Evolutionary conservation across 2,113 vertebrate genomes (phyloP), one percentile per base, ranked within the genome.

Genomic region (Shinisaurus crocodilurus): DNA sequence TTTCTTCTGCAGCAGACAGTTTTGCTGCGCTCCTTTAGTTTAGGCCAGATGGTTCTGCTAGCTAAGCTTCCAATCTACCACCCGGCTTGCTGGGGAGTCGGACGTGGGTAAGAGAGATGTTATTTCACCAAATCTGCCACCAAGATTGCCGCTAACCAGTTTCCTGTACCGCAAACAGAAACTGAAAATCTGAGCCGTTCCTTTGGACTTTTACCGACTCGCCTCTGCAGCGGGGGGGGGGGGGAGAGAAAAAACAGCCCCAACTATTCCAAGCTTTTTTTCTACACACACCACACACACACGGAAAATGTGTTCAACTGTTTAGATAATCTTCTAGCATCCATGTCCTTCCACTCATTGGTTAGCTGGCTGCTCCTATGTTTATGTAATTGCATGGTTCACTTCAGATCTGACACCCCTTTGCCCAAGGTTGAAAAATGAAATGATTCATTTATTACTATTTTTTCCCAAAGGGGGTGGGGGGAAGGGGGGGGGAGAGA

Each of bases 401-500:
- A 96, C 95, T 96, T 96, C 96, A 96, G 95, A 97, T 95, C 94
- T 94, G 94, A 96, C 97, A 97, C 96, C 97, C 89, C 94, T 90
- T 93, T 69, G 63, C 96, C 95, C 93, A 72, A 87, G 91, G 91
- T 94, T 94, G 89, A 92, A 96, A 96, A 94, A n/a, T n/a, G 90
- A 94, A 96, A 96, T 96, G 96, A 97, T 97, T 97, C 97, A 97
- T 98, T 97, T 96, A 96, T 96, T 96, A 91, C 94, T 93, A 90
- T 89, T 93, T 92, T 76, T 72, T 85, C 76, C 60, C 90, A 85
- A 23, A 32, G 18, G 20, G 50, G 40, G 74, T 25, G 57, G 25
- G 27, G 25, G 37, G 54, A 54, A 16, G 57, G 16, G 57, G 57
- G 57, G 15, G 16, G 57, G 12, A 50, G 4, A 86, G 70, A 48